Evolutionary conservation across 2,797 vertebrate genomes (phyloP), one percentile per base, ranked within the genome.

Genomic region (Leucoraja ocellata): DNA sequence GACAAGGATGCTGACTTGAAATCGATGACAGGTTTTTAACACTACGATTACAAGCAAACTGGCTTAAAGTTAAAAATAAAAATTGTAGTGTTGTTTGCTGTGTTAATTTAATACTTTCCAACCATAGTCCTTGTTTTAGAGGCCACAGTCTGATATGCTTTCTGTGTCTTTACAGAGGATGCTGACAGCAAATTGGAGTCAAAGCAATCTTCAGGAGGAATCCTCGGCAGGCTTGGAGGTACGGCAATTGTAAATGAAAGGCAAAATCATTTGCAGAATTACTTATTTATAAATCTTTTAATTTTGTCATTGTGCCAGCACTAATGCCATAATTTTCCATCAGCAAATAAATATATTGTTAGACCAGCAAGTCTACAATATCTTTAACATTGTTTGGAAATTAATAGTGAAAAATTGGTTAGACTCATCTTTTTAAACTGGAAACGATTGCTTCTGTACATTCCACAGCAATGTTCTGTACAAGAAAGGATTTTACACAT

Each of bases 181-280:
- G 96, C 95, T 94, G 98, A 99, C 63, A 97, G 97, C 94, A 99
- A 99, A 96, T 94, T 96, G 93, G 97, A 98, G 93, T 95, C 98
- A 93, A 97, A 74, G 16, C 71, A 95, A 95, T 97, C 98, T 93
- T 95, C 96, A 14, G 97, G 97, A 94, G 98, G 98, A 95, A 97
- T 99, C 94, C 95, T 99, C 94, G 98, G 98, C 95, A 98, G 97
- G 96, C 97, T 99, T 94, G 96, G 97, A 97, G 98, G 98, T 98
- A 95, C 94, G 95, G 93, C 28, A 25, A 16, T 2, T n/a, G 32
- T 39, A 88, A 92, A 93, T 92, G 86, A 93, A 90, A n/a, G 54
- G 84, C 21, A 54, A 88, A 88, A 93, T 39, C 36, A 91, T 73
- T n/a, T 58, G 11, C 58, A 86, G 13, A 86, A 86, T 63, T 32